Evolutionary conservation across 2,797 vertebrate genomes (phyloP).

Genomic region (Syndactyla subalaris): DNA sequence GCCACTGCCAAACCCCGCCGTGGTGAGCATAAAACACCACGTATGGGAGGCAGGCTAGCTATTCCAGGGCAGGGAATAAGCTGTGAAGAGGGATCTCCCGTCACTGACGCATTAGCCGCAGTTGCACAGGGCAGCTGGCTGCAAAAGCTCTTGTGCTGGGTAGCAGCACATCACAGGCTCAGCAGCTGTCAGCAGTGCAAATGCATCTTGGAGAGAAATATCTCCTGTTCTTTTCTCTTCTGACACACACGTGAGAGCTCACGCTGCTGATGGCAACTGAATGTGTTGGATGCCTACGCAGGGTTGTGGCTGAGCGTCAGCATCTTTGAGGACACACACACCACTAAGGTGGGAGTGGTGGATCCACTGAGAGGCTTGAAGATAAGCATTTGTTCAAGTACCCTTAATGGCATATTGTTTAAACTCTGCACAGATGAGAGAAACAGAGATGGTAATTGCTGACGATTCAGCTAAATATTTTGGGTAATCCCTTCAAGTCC

Average conservation of each 20-base stretch:
- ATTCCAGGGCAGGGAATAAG: neutral
- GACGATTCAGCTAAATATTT: conserved; percentile 6
- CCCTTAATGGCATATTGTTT: neutral
- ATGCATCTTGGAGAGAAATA: neutral
- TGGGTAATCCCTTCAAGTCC: neutral
- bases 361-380: neutral
- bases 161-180: neutral
- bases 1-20: rapidly evolving
- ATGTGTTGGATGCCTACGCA: neutral
- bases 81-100: neutral
- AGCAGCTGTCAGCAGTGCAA: neutral
- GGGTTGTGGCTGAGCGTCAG: neutral
- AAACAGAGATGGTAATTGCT: neutral
- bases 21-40: neutral
- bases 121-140: neutral
- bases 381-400: neutral
- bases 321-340: neutral
- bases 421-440: neutral
- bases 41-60: neutral
- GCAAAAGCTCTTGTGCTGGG: neutral
- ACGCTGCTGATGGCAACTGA: neutral
- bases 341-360: neutral
- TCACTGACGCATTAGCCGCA: neutral
- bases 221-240: neutral
- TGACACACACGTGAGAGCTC: neutral